Evolutionary conservation across 2,113 vertebrate genomes (phyloP).

Genomic region (Morone saxatilis): DNA sequence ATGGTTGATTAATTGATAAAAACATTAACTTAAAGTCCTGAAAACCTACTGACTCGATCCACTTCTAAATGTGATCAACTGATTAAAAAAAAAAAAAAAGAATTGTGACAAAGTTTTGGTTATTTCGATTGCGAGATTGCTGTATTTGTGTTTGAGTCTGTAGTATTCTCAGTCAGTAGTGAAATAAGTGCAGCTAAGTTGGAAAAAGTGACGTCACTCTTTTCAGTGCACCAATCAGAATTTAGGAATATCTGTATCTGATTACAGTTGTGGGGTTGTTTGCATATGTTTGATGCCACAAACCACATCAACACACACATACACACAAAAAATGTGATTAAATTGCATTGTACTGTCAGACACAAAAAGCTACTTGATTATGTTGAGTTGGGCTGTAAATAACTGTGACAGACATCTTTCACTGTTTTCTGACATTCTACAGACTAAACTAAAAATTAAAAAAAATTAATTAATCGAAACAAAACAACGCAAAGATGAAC

Average conservation of each 20-base stretch:
- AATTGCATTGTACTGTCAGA: no score
- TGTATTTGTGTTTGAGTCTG: background rate
- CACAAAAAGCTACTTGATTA: no score
- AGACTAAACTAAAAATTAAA: no score
- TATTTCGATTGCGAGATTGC: background rate
- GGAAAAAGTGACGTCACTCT: background rate
- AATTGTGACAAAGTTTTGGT: background rate
- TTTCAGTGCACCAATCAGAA: constrained; percentile 2
- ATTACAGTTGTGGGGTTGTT: background rate
- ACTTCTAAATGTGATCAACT: background rate
- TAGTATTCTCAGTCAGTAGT: background rate
- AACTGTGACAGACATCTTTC: no score
- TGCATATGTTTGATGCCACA: background rate
- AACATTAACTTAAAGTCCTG: background rate
- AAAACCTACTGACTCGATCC: background rate
- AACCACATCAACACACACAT: background rate
- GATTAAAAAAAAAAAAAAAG: background rate
- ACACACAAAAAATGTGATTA: no score
- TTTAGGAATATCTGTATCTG: background rate
- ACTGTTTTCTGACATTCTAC: no score
- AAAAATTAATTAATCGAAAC: no score
- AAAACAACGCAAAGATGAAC: no score
- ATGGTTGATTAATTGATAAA: background rate
- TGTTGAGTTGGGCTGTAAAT: no score
- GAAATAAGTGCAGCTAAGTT: background rate